A percentile compares a stretch with the other conserved stretches of the same genome.
phyloP scores from a whole-genome alignment of 2,888 invertebrate genomes.

The Mesoligia furuncula region DNA sequence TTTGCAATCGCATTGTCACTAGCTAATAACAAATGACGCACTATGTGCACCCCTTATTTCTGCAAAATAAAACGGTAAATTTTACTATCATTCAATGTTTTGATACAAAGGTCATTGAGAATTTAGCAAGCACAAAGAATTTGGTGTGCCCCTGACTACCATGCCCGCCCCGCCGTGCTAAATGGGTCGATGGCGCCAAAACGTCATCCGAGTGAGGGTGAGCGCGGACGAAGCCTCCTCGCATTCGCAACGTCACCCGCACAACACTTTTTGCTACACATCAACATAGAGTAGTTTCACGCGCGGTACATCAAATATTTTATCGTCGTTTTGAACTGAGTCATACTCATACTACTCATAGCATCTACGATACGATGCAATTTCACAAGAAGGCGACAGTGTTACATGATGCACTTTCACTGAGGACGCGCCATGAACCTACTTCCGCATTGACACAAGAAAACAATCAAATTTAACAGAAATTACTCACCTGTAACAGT shows the following conservation, averaged over 20 bases:
- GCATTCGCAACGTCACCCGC: constrained; percentile 66
- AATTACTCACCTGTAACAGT: constrained; percentile 86
- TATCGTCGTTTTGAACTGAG: constrained; percentile 76
- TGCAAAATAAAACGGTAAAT: constrained; percentile 81
- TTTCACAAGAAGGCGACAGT: constrained; percentile 89
- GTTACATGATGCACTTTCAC: constrained; percentile 91
- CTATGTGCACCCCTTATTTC: constrained; percentile 88
- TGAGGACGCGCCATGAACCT: constrained; percentile 76
- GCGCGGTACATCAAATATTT: constrained; percentile 67
- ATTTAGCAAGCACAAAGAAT: constrained; percentile 80
- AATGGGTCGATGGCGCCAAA: constrained; percentile 90
- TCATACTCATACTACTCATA: constrained; percentile 74
- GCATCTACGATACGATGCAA: constrained; percentile 82
- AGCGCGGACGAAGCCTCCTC: constrained; percentile 68
- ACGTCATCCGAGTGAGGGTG: constrained; percentile 83
- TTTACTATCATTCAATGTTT: constrained; percentile 76
- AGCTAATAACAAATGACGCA: constrained; percentile 86
- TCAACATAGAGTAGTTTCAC: constrained; percentile 71
- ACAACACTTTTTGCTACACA: constrained; percentile 65
- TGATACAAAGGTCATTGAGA: constrained; percentile 78
- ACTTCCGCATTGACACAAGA: constrained; percentile 80
- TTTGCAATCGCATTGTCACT: constrained; percentile 89
- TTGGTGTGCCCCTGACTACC: constrained; percentile 74
- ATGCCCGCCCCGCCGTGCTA: constrained; percentile 85
- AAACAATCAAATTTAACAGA: constrained; percentile 71